phyloP scores from a whole-genome alignment of 2,113 vertebrate species.

The Henicopernis longicauda region DNA sequence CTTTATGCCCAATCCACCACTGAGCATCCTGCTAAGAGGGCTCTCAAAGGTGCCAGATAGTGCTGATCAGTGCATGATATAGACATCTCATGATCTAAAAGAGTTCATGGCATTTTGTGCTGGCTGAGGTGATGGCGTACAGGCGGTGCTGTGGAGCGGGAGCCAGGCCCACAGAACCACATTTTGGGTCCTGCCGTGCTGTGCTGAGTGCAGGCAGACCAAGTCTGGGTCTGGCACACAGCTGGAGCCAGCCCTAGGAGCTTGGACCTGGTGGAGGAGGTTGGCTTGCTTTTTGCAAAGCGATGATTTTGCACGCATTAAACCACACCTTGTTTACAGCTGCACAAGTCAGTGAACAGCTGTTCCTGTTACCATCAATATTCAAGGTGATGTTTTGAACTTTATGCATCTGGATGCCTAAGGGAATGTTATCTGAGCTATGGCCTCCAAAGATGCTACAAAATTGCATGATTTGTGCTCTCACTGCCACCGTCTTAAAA shows the following conservation, averaged over 20 bases:
- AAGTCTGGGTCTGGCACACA: background rate
- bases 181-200: background rate
- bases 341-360: background rate
- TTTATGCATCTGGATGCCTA: background rate
- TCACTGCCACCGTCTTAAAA: background rate
- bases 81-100: background rate
- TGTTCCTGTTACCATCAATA: background rate
- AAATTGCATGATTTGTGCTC: background rate
- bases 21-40: background rate
- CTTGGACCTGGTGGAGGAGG: background rate
- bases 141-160: background rate
- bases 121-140: background rate
- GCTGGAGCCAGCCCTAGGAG: background rate
- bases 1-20: background rate
- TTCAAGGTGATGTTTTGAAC: background rate
- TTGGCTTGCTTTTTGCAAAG: background rate
- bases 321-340: background rate
- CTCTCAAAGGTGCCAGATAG: background rate
- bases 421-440: background rate
- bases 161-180: accelerated
- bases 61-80: background rate
- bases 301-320: background rate
- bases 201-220: accelerated
- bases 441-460: background rate
- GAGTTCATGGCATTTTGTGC: background rate